Percentiles rank a stretch among this genome's conserved stretches.
Evolutionary conservation across 2,888 invertebrate genomes (phyloP).

Genomic region (Temnothorax rugatulus): DNA sequence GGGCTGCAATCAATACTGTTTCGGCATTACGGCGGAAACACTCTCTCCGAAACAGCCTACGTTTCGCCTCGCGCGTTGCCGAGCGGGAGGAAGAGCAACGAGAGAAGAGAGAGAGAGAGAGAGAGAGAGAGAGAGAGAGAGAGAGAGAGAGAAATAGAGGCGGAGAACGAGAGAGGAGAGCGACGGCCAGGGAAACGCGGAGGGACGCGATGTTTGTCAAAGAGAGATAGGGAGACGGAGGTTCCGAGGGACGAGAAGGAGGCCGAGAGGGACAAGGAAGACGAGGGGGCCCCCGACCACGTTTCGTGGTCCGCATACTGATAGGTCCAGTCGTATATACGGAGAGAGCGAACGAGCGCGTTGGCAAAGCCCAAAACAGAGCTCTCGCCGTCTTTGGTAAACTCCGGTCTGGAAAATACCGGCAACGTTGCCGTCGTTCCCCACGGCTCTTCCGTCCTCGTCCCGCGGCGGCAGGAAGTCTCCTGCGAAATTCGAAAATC

Average conservation of each 20-base stretch:
- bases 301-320: slow-evolving; percentile 86
- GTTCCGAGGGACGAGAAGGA: slow-evolving; percentile 51
- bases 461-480: background rate
- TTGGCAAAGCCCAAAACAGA: slow-evolving; percentile 79
- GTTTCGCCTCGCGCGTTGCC: slow-evolving; percentile 78
- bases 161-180: slow-evolving; percentile 52
- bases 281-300: slow-evolving; percentile 71
- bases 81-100: slow-evolving; percentile 65
- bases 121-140: slow-evolving; percentile 62
- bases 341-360: slow-evolving; percentile 64
- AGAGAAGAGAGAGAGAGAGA: slow-evolving; percentile 57
- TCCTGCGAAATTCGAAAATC: slow-evolving; percentile 54
- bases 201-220: slow-evolving; percentile 59
- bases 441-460: background rate
- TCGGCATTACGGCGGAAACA: slow-evolving; percentile 86
- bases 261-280: slow-evolving; percentile 61
- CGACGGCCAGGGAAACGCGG: slow-evolving; percentile 64
- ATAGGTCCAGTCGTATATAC: slow-evolving; percentile 81
- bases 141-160: slow-evolving; percentile 60
- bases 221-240: slow-evolving; percentile 58
- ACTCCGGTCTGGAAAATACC: slow-evolving; percentile 76
- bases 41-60: slow-evolving; percentile 85
- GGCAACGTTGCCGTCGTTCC: slow-evolving; percentile 57
- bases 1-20: slow-evolving; percentile 86
- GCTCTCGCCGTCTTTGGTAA: slow-evolving; percentile 77